phyloP scores from a whole-genome alignment of 2,113 vertebrate species.

The Henicopernis longicauda region DNA sequence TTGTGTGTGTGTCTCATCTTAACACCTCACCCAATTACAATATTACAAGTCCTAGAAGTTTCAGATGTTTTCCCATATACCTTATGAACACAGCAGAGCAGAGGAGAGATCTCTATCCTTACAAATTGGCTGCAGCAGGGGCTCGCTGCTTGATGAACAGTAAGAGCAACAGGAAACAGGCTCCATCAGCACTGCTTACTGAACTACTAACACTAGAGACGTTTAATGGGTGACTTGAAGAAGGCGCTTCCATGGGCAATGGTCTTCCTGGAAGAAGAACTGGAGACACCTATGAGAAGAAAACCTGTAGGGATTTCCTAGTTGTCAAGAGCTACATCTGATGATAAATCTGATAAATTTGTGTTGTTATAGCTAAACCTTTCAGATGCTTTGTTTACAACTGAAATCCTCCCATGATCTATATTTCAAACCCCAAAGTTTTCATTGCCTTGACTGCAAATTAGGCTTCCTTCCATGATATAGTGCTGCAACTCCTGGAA shows the following conservation, averaged over 20 bases:
- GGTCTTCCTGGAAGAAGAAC: neutral
- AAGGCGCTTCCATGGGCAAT: neutral
- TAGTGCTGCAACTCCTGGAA: neutral
- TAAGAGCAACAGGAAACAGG: neutral
- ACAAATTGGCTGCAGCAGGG: neutral
- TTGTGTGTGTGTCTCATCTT: neutral
- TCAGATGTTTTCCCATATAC: neutral
- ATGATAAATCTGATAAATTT: neutral
- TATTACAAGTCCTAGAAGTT: neutral
- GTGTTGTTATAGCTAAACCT: neutral
- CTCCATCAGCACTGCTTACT: neutral
- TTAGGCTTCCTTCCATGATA: neutral
- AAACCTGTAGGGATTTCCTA: neutral
- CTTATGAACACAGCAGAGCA: neutral
- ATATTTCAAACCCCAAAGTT: neutral
- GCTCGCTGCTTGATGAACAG: neutral
- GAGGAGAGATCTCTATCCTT: neutral
- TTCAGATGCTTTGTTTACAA: neutral
- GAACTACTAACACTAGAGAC: neutral
- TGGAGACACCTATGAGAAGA: neutral
- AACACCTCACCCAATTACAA: neutral
- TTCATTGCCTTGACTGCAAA: neutral
- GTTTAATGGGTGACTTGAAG: neutral
- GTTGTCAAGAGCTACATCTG: neutral
- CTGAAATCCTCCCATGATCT: neutral